phyloP scores from a whole-genome alignment of 1,140 invertebrate species.

The Solen grandis region DNA sequence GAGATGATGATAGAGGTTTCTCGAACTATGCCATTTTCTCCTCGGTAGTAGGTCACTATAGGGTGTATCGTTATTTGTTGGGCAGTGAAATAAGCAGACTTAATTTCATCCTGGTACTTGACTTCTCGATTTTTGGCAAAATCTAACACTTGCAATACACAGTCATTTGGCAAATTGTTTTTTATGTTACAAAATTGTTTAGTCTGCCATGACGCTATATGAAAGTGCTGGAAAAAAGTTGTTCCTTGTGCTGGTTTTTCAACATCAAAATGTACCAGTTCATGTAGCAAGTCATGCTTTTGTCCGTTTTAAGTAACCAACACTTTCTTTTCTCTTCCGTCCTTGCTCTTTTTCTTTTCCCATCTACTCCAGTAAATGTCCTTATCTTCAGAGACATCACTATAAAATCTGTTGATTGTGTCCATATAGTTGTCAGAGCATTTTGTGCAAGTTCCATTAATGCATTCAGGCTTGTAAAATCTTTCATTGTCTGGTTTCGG shows the following conservation, averaged over 20 bases:
- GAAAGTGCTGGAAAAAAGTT: conserved; percentile 19
- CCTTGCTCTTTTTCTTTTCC: neutral
- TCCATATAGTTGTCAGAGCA: neutral
- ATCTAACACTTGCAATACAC: conserved; percentile 26
- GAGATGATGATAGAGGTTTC: conserved; percentile 22
- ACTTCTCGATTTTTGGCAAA: conserved; percentile 51
- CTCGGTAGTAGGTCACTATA: conserved; percentile 20
- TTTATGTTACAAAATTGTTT: conserved; percentile 29
- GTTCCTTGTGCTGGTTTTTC: conserved; percentile 7
- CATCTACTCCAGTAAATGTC: conserved; percentile 8
- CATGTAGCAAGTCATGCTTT: conserved; percentile 3
- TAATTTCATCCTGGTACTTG: conserved; percentile 41
- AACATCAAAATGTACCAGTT: neutral
- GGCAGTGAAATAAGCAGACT: conserved; percentile 32
- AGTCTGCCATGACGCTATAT: conserved; percentile 30
- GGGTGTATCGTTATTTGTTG: conserved; percentile 43
- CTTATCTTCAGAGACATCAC: conserved; percentile 1
- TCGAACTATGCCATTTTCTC: conserved; percentile 1
- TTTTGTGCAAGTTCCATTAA: neutral
- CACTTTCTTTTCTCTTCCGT: conserved; percentile 7
- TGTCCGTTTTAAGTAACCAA: conserved; percentile 9
- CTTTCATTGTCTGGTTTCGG: conserved; percentile 4
- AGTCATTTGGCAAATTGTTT: conserved; percentile 21
- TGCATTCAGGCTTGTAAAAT: conserved; percentile 16
- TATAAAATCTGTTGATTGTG: conserved; percentile 4